Evolutionary conservation across 2,113 vertebrate genomes (phyloP), one percentile per base, ranked within the genome.

Genomic region (Felis chaus): DNA sequence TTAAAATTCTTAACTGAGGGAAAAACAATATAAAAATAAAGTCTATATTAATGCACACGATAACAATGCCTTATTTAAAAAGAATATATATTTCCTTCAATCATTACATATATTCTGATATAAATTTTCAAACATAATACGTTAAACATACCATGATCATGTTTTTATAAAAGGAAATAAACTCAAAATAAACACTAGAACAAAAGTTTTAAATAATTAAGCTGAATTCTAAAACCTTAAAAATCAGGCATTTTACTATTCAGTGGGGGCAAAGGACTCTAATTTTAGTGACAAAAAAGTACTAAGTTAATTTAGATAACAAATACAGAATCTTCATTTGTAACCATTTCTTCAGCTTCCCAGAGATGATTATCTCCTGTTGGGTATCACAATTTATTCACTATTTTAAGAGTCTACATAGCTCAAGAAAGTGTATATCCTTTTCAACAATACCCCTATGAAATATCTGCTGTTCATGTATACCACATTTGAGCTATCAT

Each of bases 351-450:
- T 85, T 81, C 10, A 94, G 39, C 48, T 63, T 19, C 19, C 7
- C 19, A 86, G 53, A 82, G 8, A 8, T 86, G 36, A 92, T 27
- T 85, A n/a, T 57, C 10, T 92, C 15, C 63, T 74, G 53, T 57
- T 68, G n/a, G 41, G 21, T 19, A 86, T 4, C 91, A 91, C 63
- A 66, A 86, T 89, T 68, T 93, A 94, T 57, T 95, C 36, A 90
- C 21, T 61, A 61, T 91, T 97, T 13, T 84, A 63, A 97, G 90
- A 69, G 9, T 74, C 53, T 80, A 81, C 68, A 76, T 2, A 33
- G 0, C 12, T 36, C 4, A 23, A 93, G 39, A 89, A 92, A 81
- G 3, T 57, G 7, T 83, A 4, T 3, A 69, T 65, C 19, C 13
- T 76, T 96, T 91, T 65, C 15, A 13, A 79, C 14, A 79, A 8